phyloP scores from a whole-genome alignment of 2,888 invertebrate species.

The Pseudococcus longispinus region DNA sequence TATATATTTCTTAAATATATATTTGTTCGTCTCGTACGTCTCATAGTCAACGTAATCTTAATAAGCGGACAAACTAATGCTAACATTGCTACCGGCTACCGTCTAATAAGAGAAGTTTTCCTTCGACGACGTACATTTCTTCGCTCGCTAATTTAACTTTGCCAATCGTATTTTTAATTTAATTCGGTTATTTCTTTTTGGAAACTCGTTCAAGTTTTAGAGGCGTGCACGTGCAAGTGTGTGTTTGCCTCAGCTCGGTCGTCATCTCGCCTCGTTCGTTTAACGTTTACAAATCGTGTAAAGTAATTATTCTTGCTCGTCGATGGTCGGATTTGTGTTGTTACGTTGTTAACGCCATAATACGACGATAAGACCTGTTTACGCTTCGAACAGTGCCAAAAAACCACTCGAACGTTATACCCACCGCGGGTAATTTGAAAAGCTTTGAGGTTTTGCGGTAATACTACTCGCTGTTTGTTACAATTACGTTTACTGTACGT shows the following conservation, averaged over 20 bases:
- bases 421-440: neutral
- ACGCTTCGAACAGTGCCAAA: neutral
- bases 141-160: neutral
- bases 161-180: constrained; percentile 17
- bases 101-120: constrained; percentile 10
- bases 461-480: neutral
- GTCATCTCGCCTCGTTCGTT: neutral
- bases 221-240: neutral
- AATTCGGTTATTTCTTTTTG: constrained; percentile 11
- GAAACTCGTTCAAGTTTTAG: neutral
- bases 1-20: neutral
- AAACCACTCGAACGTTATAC: neutral
- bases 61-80: neutral
- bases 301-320: neutral
- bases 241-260: neutral
- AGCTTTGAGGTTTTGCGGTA: neutral
- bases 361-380: neutral
- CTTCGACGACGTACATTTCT: neutral
- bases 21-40: neutral
- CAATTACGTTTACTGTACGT: neutral
- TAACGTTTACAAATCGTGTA: neutral
- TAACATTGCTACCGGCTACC: constrained; percentile 10
- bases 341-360: neutral
- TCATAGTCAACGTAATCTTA: neutral
- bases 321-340: neutral